A percentile compares a stretch with the other conserved stretches of the same genome.
Evolutionary conservation across 2,797 vertebrate species (phyloP).

Genomic region (Novumbra hubbsi): DNA sequence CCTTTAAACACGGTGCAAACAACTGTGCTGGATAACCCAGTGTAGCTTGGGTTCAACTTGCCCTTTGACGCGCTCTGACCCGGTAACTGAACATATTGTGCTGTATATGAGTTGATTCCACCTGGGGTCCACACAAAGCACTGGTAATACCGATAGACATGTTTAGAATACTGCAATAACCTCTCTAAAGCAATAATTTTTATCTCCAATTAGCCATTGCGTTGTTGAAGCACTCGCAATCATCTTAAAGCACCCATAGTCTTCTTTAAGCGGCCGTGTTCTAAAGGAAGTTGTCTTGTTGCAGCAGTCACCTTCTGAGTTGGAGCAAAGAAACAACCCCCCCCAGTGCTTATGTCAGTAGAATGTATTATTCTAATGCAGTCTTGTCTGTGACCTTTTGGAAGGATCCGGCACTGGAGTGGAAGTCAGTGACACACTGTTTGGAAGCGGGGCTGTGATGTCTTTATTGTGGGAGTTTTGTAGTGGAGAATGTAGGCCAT

Average conservation of each 20-base stretch:
- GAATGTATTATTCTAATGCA: conserved; percentile 28
- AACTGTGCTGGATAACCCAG: background rate
- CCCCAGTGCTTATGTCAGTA: background rate
- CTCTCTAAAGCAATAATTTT: too few relatives aligned
- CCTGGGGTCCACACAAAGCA: too few relatives aligned
- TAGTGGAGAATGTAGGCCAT: background rate
- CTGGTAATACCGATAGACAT: too few relatives aligned
- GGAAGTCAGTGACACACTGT: conserved; percentile 17
- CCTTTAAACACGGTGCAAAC: background rate
- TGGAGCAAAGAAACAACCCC: background rate
- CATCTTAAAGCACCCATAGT: too few relatives aligned
- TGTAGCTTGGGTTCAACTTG: background rate
- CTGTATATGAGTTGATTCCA: too few relatives aligned
- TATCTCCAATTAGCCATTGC: too few relatives aligned
- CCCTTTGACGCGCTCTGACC: background rate
- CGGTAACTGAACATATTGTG: too few relatives aligned
- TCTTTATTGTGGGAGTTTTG: background rate
- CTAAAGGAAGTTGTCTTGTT: too few relatives aligned
- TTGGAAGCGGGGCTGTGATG: conserved; percentile 1
- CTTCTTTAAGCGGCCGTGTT: too few relatives aligned
- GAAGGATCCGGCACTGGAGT: conserved; percentile 7
- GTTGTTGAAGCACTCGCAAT: too few relatives aligned
- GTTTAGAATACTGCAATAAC: too few relatives aligned
- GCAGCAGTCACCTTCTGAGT: background rate
- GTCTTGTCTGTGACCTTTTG: conserved; percentile 20